A percentile compares a stretch with the other conserved stretches of the same genome.
Conservation (phyloP, 2,113 vertebrate genomes). For the Zosterops pallidus region DNA sequence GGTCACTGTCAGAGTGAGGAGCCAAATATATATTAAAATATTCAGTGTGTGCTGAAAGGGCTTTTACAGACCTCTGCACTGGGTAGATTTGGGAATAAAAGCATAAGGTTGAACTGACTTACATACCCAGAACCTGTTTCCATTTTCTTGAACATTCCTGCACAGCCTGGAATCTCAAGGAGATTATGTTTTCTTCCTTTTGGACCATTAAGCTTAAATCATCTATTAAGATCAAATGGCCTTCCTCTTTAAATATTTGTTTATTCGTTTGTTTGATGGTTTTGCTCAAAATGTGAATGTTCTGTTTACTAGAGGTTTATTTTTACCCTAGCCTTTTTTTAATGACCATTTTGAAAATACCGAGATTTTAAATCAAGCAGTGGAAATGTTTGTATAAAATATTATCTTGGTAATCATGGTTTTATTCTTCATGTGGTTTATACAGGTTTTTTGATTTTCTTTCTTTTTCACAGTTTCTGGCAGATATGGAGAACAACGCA, state of each 20-base stretch:
- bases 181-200: background rate
- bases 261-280: background rate
- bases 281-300: background rate
- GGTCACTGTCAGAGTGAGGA: background rate
- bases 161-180: background rate
- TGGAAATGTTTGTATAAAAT: background rate
- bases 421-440: background rate
- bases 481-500: slow-evolving; percentile 91
- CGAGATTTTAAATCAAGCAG: background rate
- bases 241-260: background rate
- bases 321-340: background rate
- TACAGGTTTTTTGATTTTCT: background rate
- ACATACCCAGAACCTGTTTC: background rate
- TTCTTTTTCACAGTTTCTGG: slow-evolving; percentile 84
- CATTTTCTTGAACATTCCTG: background rate
- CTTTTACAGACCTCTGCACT: background rate
- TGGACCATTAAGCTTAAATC: background rate
- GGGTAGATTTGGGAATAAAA: background rate
- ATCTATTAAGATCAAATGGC: background rate
- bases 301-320: background rate
- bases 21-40: background rate
- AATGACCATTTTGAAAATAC: background rate
- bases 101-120: background rate
- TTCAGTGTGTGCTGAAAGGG: background rate
- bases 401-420: background rate